Evolutionary conservation across 2,888 invertebrate species (phyloP).

Genomic region (Cistogaster globosa): DNA sequence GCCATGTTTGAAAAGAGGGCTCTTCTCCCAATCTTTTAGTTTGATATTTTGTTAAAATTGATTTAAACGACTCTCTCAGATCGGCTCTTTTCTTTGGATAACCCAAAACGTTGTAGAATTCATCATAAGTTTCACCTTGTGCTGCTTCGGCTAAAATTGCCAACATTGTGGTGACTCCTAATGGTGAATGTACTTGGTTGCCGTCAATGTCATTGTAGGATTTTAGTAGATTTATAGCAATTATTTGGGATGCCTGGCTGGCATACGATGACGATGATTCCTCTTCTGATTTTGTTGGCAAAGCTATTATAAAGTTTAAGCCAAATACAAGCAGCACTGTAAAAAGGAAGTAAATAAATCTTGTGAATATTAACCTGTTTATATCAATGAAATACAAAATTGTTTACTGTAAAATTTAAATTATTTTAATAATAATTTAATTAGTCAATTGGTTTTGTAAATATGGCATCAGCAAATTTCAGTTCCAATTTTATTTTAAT

Average conservation of each 20-base stretch:
- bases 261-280: constrained; percentile 74
- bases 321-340: constrained; percentile 71
- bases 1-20: constrained; percentile 87
- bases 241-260: constrained; percentile 79
- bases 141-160: constrained; percentile 87
- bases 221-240: constrained; percentile 80
- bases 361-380: not conserved
- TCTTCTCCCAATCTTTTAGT: constrained; percentile 73
- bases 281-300: constrained; percentile 54
- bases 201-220: constrained; percentile 81
- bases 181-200: constrained; percentile 87
- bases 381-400: not conserved
- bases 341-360: constrained; percentile 9
- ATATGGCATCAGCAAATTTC: too few relatives aligned
- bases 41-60: constrained; percentile 77
- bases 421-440: too few relatives aligned
- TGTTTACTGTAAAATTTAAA: not conserved
- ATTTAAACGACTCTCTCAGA: constrained; percentile 77
- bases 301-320: constrained; percentile 52
- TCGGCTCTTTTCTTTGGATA: constrained; percentile 84
- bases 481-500: too few relatives aligned
- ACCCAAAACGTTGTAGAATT: constrained; percentile 85
- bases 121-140: constrained; percentile 85
- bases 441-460: too few relatives aligned
- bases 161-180: constrained; percentile 86